A percentile compares a stretch with the other conserved stretches of the same genome.
Evolutionary conservation across 2,113 vertebrate species (phyloP).

Genomic region (Syngnathus typhle): DNA sequence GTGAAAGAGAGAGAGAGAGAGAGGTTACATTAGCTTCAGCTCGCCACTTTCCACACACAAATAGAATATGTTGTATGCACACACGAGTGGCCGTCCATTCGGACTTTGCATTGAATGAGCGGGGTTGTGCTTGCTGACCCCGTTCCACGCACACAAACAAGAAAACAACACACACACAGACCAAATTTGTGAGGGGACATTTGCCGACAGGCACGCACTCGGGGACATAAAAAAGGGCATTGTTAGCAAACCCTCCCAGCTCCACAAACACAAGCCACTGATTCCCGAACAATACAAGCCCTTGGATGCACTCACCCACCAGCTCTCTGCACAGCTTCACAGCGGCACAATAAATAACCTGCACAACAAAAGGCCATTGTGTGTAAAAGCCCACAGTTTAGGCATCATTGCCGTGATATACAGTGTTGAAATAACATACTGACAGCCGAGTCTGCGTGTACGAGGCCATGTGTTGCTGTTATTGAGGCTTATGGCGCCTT

Average conservation of each 20-base stretch:
- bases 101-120: slow-evolving; percentile 47
- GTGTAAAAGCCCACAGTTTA: slow-evolving; percentile 62
- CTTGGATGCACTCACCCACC: slow-evolving; percentile 60
- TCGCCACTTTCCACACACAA: slow-evolving; percentile 46
- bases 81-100: slow-evolving; percentile 35
- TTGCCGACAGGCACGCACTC: slow-evolving; percentile 61
- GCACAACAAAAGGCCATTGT: slow-evolving; percentile 69
- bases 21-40: slow-evolving; percentile 40
- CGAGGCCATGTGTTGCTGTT: slow-evolving; percentile 39
- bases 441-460: slow-evolving; percentile 46
- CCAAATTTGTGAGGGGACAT: slow-evolving; percentile 61
- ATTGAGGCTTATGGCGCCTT: slow-evolving; percentile 40
- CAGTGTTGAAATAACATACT: slow-evolving; percentile 52
- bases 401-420: slow-evolving; percentile 60
- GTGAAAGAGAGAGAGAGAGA: slow-evolving; percentile 35
- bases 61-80: slow-evolving; percentile 12
- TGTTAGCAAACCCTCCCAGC: slow-evolving; percentile 68
- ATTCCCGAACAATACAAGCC: slow-evolving; percentile 64
- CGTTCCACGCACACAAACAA: slow-evolving; percentile 37
- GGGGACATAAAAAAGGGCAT: slow-evolving; percentile 67
- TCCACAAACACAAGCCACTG: slow-evolving; percentile 63
- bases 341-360: slow-evolving; percentile 66
- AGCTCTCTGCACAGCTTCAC: slow-evolving; percentile 56
- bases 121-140: slow-evolving; percentile 52
- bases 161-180: slow-evolving; percentile 59